phyloP scores from a whole-genome alignment of 2,888 invertebrate genomes.

The Urechis unicinctus region DNA sequence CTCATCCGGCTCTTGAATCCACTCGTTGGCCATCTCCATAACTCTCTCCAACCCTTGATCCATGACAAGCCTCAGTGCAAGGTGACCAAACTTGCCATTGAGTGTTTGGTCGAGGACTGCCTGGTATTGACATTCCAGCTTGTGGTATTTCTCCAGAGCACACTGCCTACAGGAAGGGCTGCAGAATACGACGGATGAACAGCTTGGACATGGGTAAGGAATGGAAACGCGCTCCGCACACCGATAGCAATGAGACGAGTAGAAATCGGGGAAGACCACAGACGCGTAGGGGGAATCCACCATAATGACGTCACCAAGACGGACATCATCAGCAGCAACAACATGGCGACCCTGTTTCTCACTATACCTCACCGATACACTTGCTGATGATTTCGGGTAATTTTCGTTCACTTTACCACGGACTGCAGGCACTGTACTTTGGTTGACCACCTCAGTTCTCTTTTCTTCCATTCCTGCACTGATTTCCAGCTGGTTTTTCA shows the following conservation, averaged over 20 bases:
- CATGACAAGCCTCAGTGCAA: constrained; percentile 16
- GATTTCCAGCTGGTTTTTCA: constrained; percentile 11
- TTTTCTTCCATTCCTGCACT: neutral
- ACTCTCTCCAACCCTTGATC: neutral
- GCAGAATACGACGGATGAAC: constrained; percentile 19
- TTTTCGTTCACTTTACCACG: neutral
- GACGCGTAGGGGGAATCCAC: constrained; percentile 75
- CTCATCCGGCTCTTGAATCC: neutral
- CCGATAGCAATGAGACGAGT: constrained; percentile 62
- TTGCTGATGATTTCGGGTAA: neutral
- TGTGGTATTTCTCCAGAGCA: constrained; percentile 16
- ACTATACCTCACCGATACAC: constrained; percentile 21
- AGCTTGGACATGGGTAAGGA: constrained; percentile 17
- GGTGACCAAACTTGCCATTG: constrained; percentile 16
- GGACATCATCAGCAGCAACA: constrained; percentile 33
- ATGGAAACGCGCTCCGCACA: constrained; percentile 50
- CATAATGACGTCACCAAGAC: constrained; percentile 67
- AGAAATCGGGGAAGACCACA: constrained; percentile 59
- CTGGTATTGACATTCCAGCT: constrained; percentile 15
- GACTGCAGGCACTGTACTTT: neutral
- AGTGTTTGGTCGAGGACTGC: constrained; percentile 12
- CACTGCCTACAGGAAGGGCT: constrained; percentile 10
- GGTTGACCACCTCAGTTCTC: neutral
- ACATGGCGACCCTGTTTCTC: constrained; percentile 32
- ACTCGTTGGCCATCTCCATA: neutral